Base-by-base conservation (phyloP, 2,797 vertebrate genomes). In the Anas acuta region DNA sequence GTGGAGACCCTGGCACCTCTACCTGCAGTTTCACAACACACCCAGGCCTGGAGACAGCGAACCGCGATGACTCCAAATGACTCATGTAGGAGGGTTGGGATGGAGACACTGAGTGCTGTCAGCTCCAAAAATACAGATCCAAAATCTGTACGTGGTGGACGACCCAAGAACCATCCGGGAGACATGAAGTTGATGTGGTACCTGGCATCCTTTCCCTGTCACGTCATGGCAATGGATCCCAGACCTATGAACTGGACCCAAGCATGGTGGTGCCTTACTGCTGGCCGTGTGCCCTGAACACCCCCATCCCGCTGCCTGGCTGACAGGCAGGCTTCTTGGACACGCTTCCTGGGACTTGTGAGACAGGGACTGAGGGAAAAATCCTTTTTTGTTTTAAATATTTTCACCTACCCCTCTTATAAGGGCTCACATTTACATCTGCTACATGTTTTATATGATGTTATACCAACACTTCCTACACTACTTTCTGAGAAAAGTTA, bases 1-100 rank as follows among this genome's bases (percentile, higher is more conserved):
- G 2, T 2, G 0, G 33, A 70, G 20, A 73, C 7, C 10, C 14
- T 13, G 1, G 1, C 22, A 49, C 26, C 41, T 6, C 47, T 13
- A 33, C 16, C 43, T 19, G 53, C 32, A 61, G 13, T 22, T 84
- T 22, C 71, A 66, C 51, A 75, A 16, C n/a, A 37, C 20, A 32
- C 11, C 5, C 45, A 61, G 12, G 35, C 11, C 43, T 25, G 13
- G 32, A 83, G 28, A 70, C 28, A 26, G 35, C 90, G 33, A 89
- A 51, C n/a, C 54, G 11, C 0, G 2, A 33, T 0, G 0, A 37
- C 10, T n/a, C 10, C 0, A 2, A 45, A 75, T 0, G 4, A 72
- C 47, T 58, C 72, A n/a, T 5, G n/a, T 21, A 79, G 51, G 30
- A 32, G 57, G 18, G 30, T 65, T 33, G 30, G 23, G 17, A 76